Evolutionary conservation across 2,888 invertebrate genomes (phyloP).

Genomic region (Mythimna loreyi): DNA sequence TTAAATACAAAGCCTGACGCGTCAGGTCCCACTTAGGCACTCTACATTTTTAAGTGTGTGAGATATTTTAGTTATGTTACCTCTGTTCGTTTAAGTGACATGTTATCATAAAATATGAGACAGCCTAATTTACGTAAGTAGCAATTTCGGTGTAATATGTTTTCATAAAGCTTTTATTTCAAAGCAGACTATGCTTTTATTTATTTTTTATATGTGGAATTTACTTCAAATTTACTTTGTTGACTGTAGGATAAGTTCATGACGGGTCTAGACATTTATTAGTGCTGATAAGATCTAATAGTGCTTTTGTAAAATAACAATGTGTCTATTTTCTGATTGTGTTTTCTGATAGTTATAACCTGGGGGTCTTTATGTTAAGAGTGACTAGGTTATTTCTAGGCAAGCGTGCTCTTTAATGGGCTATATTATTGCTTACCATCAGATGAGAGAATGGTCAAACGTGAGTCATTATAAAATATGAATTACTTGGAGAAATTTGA

Average conservation of each 20-base stretch:
- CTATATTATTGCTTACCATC: too few relatives aligned
- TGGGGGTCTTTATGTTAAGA: too few relatives aligned
- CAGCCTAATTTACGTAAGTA: conserved; percentile 42
- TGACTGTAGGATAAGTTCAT: neutral
- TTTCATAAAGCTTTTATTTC: conserved; percentile 35
- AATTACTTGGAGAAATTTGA: too few relatives aligned
- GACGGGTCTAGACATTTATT: conserved; percentile 2
- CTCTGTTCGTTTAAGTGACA: conserved; percentile 23
- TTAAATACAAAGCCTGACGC: neutral
- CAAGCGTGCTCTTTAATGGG: too few relatives aligned
- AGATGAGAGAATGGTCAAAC: too few relatives aligned
- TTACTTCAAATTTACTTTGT: conserved; percentile 29
- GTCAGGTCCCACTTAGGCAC: conserved; percentile 5
- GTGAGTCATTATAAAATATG: too few relatives aligned
- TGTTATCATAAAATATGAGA: conserved; percentile 42
- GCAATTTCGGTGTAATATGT: conserved; percentile 42
- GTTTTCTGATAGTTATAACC: too few relatives aligned
- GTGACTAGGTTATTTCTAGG: too few relatives aligned
- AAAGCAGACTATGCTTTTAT: conserved; percentile 1
- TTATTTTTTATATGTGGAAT: conserved; percentile 21
- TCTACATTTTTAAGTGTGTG: conserved; percentile 16
- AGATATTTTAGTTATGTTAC: conserved; percentile 19
- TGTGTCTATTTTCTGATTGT: too few relatives aligned
- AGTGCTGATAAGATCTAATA: neutral
- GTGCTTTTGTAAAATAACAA: too few relatives aligned